Conservation (phyloP, 1,140 invertebrate genomes). For the Lordiphosa stackelbergi region DNA sequence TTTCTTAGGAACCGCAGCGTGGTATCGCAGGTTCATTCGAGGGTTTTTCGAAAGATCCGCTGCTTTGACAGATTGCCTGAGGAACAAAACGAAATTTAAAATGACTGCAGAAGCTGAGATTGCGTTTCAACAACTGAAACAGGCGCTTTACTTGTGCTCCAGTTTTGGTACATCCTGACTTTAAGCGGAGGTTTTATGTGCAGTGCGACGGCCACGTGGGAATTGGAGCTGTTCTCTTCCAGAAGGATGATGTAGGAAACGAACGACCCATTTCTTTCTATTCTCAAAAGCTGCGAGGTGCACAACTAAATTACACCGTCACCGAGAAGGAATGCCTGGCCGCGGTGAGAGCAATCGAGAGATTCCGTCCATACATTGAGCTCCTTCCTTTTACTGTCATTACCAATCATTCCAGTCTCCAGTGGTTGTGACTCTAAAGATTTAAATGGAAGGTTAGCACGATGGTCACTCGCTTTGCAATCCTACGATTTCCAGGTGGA, state of each 20-base stretch:
- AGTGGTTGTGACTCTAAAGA: conserved; percentile 10
- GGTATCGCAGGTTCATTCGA: conserved; percentile 15
- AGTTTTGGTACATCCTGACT: background rate
- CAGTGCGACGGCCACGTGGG: conserved; percentile 4
- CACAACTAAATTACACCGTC: conserved; percentile 6
- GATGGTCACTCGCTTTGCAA: background rate
- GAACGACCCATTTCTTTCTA: conserved; percentile 4
- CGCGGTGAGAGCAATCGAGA: background rate
- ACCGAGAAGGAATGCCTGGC: conserved; percentile 9
- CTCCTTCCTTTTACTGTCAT: conserved; percentile 1
- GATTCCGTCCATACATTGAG: conserved; percentile 1
- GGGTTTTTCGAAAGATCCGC: conserved; percentile 6
- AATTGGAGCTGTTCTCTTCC: background rate
- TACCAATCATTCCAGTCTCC: conserved; percentile 3
- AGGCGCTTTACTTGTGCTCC: conserved; percentile 4
- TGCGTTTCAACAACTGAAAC: background rate
- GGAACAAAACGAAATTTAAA: too few species aligned
- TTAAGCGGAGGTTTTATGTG: background rate
- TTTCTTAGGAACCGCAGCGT: conserved; percentile 15
- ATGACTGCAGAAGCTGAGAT: too few species aligned
- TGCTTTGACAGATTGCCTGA: conserved; percentile 12
- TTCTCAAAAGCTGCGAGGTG: background rate
- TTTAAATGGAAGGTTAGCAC: background rate
- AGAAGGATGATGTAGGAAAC: background rate
- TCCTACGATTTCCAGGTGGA: background rate